Evolutionary conservation across 2,113 vertebrate genomes (phyloP).

Genomic region (Cardinalis cardinalis): DNA sequence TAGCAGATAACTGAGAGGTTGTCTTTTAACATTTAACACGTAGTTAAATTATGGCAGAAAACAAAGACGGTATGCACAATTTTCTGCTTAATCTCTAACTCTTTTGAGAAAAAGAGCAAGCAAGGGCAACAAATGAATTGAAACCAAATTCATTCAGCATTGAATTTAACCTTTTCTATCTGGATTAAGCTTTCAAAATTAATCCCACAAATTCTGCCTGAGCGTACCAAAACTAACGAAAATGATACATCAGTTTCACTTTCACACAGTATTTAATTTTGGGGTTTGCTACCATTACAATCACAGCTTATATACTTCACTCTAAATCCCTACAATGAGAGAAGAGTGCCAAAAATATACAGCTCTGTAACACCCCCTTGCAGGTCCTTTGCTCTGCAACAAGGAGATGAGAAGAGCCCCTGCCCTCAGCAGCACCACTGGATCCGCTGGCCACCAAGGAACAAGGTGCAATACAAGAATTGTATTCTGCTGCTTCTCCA

Average conservation of each 20-base stretch:
- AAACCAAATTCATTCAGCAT: constrained; percentile 38
- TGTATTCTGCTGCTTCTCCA: neutral
- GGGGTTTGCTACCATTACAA: neutral
- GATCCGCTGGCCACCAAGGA: neutral
- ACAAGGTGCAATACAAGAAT: neutral
- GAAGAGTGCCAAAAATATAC: neutral
- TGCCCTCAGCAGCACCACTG: neutral
- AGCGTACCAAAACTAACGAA: constrained; percentile 44
- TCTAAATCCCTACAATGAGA: neutral
- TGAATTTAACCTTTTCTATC: constrained; percentile 56
- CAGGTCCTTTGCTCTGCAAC: neutral
- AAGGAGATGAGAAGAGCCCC: neutral
- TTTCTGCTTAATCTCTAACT: neutral
- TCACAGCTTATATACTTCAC: neutral
- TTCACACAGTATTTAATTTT: constrained; percentile 17
- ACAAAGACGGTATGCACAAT: neutral
- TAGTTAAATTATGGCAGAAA: neutral
- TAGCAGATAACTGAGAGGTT: neutral
- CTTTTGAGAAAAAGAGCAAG: constrained; percentile 14
- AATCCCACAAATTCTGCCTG: constrained; percentile 45
- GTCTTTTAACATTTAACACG: neutral
- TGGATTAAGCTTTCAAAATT: constrained; percentile 60
- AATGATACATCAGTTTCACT: constrained; percentile 41
- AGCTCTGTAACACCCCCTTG: neutral
- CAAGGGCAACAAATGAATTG: constrained; percentile 29